Base-by-base conservation (phyloP, 1,140 invertebrate species). In the Drosophila obscura region DNA sequence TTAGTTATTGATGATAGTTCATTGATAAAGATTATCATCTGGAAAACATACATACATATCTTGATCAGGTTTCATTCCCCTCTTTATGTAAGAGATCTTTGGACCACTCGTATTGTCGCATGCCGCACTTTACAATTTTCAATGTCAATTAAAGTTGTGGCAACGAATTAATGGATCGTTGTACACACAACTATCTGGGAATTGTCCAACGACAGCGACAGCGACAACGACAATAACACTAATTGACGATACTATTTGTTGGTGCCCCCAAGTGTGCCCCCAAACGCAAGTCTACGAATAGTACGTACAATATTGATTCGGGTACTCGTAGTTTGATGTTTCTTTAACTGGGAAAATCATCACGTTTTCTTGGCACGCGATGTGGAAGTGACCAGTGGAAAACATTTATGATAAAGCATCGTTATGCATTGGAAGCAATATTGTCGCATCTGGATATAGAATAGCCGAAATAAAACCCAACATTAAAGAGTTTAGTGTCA, bases 111-210 rank as follows among this genome's bases (percentile, higher is more conserved):
- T 13, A 39, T 39, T 11, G 35, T 68, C 60, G 79, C 75, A 78
- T 45, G 77, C 77, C 64, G 57, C 80, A 52, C 50, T 64, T 61
- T 65, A 62, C 77, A 74, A 75, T 81, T 82, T 49, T 15, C 81
- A 85, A 85, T 80, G 81, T 85, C 82, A 87, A 85, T 85, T 78
- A 68, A 73, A 82, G 67, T 77, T 74, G 81, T 80, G 77, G 35
- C 35, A 75, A 81, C 45, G 52, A 67, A 78, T 82, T 87, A 85
- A 80, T 81, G 72, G 59, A 76, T 45, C 59, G 59, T 5, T 39
- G 35, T 39, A 39, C 35, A 13, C 72, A 76, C 52, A 61, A 44
- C 39, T 28, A 61, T 50, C 9, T 4, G 53, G 44, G 51, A 79
- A 84, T 84, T 72, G 80, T 65, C 80, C 64, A 68, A 61, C 58